Evolutionary conservation across 2,888 invertebrate species (phyloP).

Genomic region (Auanema sp.): DNA sequence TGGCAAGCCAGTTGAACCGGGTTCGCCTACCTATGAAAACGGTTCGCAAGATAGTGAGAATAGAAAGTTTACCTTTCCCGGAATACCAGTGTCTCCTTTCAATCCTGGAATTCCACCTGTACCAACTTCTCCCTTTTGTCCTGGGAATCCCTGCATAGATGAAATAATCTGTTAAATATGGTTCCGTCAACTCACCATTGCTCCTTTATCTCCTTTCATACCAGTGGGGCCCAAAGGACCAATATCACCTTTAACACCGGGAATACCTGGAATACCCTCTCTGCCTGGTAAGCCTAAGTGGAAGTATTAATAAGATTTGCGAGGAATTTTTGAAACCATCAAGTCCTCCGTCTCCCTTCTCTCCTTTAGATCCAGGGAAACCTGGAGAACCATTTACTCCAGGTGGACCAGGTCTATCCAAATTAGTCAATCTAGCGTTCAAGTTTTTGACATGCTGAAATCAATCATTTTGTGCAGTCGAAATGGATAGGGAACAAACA

Average conservation of each 20-base stretch:
- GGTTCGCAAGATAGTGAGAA: neutral
- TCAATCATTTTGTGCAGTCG: neutral
- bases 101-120: conserved; percentile 42
- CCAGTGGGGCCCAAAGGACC: conserved; percentile 52
- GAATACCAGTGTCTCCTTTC: conserved; percentile 52
- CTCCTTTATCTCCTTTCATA: conserved; percentile 53
- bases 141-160: conserved; percentile 45
- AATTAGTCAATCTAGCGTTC: conserved; percentile 45
- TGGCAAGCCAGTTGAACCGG: conserved; percentile 40
- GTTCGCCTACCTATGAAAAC: conserved; percentile 36
- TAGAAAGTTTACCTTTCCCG: conserved; percentile 30
- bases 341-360: conserved; percentile 39
- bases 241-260: conserved; percentile 47
- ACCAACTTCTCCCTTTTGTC: conserved; percentile 49
- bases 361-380: conserved; percentile 47
- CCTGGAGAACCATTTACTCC: conserved; percentile 50
- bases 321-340: conserved; percentile 30
- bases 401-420: conserved; percentile 47
- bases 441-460: conserved; percentile 51
- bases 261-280: conserved; percentile 50
- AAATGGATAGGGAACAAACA: conserved; percentile 22
- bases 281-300: conserved; percentile 35
- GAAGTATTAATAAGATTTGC: neutral
- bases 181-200: conserved; percentile 27
- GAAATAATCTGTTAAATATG: neutral